phyloP scores from a whole-genome alignment of 2,888 invertebrate species.

The Melolontha melolontha region DNA sequence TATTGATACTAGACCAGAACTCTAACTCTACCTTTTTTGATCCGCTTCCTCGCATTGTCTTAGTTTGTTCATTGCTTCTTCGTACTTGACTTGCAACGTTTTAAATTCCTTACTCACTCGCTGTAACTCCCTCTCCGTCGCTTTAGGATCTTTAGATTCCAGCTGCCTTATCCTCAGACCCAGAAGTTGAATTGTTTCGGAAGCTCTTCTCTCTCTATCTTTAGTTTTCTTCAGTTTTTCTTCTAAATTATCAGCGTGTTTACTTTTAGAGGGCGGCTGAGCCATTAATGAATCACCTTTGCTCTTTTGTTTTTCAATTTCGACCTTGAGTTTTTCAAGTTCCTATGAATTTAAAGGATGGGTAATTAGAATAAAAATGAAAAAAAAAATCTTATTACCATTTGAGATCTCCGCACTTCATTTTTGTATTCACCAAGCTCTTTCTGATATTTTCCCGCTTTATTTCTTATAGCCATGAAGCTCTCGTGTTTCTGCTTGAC shows the following conservation, averaged over 20 bases:
- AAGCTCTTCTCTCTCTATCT: slow-evolving; percentile 39
- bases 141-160: slow-evolving; percentile 39
- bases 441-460: slow-evolving; percentile 44
- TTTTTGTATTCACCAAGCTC: slow-evolving; percentile 44
- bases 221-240: slow-evolving; percentile 41
- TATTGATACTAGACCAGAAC: no score
- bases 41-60: slow-evolving; percentile 41
- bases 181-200: slow-evolving; percentile 35
- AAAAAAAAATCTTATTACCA: slow-evolving; percentile 13
- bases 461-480: slow-evolving; percentile 40
- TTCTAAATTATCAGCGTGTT: slow-evolving; percentile 12
- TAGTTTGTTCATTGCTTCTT: slow-evolving; percentile 39
- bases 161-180: slow-evolving; percentile 37
- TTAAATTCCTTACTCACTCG: slow-evolving; percentile 38
- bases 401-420: slow-evolving; percentile 41
- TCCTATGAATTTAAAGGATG: slow-evolving; percentile 19
- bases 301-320: slow-evolving; percentile 25
- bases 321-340: slow-evolving; percentile 31
- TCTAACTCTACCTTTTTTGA: slow-evolving; percentile 40
- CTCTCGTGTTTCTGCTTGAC: slow-evolving; percentile 45
- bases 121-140: slow-evolving; percentile 43
- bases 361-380: neutral
- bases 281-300: slow-evolving; percentile 3
- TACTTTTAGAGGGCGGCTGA: neutral
- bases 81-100: slow-evolving; percentile 44